Evolutionary conservation across 2,888 invertebrate genomes (phyloP).

Genomic region (Therioaphis trifolii): DNA sequence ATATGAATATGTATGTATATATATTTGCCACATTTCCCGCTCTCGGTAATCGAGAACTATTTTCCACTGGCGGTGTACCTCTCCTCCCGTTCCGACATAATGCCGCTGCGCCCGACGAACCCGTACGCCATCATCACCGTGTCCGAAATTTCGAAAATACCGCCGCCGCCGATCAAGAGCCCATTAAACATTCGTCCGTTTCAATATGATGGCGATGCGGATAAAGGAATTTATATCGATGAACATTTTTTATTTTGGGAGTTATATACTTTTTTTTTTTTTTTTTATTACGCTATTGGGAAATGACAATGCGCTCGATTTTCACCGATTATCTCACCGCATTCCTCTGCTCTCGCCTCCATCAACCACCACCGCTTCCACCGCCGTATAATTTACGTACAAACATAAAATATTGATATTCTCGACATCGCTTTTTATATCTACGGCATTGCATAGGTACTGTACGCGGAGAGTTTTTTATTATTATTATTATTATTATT

Average conservation of each 20-base stretch:
- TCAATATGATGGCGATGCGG: constrained; percentile 21
- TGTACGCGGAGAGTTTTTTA: neutral
- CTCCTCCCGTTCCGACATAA: neutral
- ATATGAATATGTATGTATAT: too few relatives aligned
- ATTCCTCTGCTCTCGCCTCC: neutral
- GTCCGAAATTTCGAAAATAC: constrained; percentile 26
- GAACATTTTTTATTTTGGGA: constrained; percentile 28
- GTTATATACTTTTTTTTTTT: constrained; percentile 42
- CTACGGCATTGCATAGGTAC: neutral
- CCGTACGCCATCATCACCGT: neutral
- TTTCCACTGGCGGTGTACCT: neutral
- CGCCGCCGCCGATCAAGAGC: neutral
- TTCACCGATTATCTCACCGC: constrained; percentile 44
- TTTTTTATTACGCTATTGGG: constrained; percentile 25
- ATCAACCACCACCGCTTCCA: too few relatives aligned
- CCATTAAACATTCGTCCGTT: constrained; percentile 50
- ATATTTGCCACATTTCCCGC: constrained; percentile 25
- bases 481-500: neutral
- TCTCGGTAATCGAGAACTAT: constrained; percentile 49
- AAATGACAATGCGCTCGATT: constrained; percentile 60
- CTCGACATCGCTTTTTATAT: constrained; percentile 2
- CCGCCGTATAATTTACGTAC: constrained; percentile 6
- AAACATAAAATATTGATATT: constrained; percentile 48
- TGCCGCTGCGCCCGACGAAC: neutral
- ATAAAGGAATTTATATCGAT: constrained; percentile 42